Base-by-base conservation (phyloP, 2,888 invertebrate genomes). In the Hydropsyche betteni region DNA sequence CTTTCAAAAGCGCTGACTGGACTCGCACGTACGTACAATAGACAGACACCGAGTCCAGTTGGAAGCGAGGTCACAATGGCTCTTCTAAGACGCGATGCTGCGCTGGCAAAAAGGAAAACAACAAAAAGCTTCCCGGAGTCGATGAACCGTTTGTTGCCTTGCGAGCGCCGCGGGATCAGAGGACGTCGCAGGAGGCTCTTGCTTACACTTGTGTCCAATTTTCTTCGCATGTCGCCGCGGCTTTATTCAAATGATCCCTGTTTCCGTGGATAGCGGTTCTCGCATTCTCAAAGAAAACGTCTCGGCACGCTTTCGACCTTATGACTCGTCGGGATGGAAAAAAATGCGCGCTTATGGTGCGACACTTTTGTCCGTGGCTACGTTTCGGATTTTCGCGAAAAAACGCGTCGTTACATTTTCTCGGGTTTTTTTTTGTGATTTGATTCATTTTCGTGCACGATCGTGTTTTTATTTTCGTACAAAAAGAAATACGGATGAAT, bases 41-140 rank as follows among this genome's bases (percentile, higher is more conserved):
- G 44, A 44, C 10, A 44, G 44, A 44, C 44, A 44, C 44, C 24
- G 24, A 24, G 24, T 24, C 24, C 24, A 24, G 24, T 24, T 24
- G 24, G 44, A 34, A 12, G 64, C 64, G 64, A 64, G 64, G 64
- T 64, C 64, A 36, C 64, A 64, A 64, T 64, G n/a, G 64, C 64
- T 64, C 64, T 7, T 58, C 58, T 14, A 34, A 64, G 64, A 64
- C 12, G 64, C 64, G 64, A 36, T 24, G 34, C n/a, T 64, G 61
- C 36, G 64, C n/a, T 10, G 10, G 64, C 34, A 64, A 64, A n/a
- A 64, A 64, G 34, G 36, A 64, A 36, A 64, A 64, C 64, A 64
- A 44, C 44, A 44, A 44, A 44, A 64, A 44, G 44, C 44, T 44
- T 10, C 44, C 44, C 36, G 64, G 64, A 64, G 64, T 64, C 64